Conservation (phyloP, 2,888 invertebrate species). For the Machimus rusticus region DNA sequence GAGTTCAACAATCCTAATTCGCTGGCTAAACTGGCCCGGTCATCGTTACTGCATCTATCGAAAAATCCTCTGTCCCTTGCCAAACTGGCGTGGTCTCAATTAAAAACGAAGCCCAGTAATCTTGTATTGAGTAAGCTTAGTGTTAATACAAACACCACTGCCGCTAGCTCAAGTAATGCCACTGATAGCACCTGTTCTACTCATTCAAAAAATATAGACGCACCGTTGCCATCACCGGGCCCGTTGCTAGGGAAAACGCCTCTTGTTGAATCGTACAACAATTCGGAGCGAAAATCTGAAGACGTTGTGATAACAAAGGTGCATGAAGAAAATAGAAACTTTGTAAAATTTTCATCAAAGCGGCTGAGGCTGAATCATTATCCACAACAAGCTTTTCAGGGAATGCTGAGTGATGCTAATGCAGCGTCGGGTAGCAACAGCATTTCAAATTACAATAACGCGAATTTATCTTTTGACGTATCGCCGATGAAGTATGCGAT, state of each 20-base stretch:
- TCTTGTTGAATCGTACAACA: slow-evolving; percentile 73
- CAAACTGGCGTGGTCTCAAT: slow-evolving; percentile 61
- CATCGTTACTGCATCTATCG: slow-evolving; percentile 60
- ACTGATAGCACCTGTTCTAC: background rate
- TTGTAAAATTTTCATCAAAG: slow-evolving; percentile 42
- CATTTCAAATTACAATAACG: background rate
- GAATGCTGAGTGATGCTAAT: background rate
- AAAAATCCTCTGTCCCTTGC: slow-evolving; percentile 56
- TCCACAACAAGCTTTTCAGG: background rate
- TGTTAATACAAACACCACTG: slow-evolving; percentile 54
- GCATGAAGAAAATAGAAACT: slow-evolving; percentile 55
- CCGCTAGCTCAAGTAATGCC: slow-evolving; percentile 42
- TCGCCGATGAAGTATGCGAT: slow-evolving; percentile 24
- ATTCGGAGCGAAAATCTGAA: slow-evolving; percentile 53
- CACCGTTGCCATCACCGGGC: slow-evolving; percentile 82
- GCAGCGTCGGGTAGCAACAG: background rate
- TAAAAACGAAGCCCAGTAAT: slow-evolving; percentile 67
- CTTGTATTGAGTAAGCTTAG: slow-evolving; percentile 64
- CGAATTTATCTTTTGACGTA: background rate
- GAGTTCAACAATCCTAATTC: slow-evolving; percentile 64
- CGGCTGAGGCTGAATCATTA: slow-evolving; percentile 41
- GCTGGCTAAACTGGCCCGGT: slow-evolving; percentile 58
- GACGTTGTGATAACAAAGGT: slow-evolving; percentile 60
- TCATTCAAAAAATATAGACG: slow-evolving; percentile 62
- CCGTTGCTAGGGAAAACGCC: slow-evolving; percentile 83